Base-by-base conservation (phyloP, 2,888 invertebrate genomes). In the Eulithis prunata region DNA sequence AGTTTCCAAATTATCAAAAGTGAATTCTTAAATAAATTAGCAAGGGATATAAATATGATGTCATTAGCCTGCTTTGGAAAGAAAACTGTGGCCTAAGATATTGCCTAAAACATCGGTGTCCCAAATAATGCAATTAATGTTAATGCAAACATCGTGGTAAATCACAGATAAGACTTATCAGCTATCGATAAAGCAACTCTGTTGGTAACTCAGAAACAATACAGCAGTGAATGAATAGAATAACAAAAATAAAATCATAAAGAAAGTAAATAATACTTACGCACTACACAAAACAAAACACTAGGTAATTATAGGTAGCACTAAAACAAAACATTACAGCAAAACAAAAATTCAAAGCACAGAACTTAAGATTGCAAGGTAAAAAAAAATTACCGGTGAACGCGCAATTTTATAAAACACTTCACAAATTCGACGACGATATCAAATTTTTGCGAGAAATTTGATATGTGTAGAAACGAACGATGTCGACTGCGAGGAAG, bases 381-480 rank as follows among this genome's bases (percentile, higher is more conserved):
- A 56, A 65, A 51, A 21, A 69, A 76, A 78, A 79, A 82, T 88
- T 88, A 88, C 88, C 86, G 84, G 80, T 82, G 69, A 84, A 84
- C 79, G 78, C 83, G 82, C 81, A 86, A 87, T 87, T 79, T 83
- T 81, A 75, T 75, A 78, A 79, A 78, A 84, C 89, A 89, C 87
- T 88, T 84, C 75, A 91, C 91, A 87, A 86, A 80, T 82, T 84
- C 81, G 86, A 92, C 92, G 82, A 92, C 92, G 73, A 90, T 91
- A 92, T 90, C 91, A 90, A 92, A 91, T 88, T 93, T 92, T 89
- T 87, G 81, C 88, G 88, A 88, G 89, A 92, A 93, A 93, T 90
- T 90, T 87, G 91, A 93, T 91, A 92, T 89, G 92, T 92, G 92
- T 88, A 86, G 86, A 79, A 81, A 81, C 81, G 75, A 72, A 75